A percentile compares a stretch with the other conserved stretches of the same genome.
These are phyloP conservation scores for Drosophila subobscura DNA, from an alignment of 1,140 invertebrate genomes.

Conservation along the genomic window DNA sequence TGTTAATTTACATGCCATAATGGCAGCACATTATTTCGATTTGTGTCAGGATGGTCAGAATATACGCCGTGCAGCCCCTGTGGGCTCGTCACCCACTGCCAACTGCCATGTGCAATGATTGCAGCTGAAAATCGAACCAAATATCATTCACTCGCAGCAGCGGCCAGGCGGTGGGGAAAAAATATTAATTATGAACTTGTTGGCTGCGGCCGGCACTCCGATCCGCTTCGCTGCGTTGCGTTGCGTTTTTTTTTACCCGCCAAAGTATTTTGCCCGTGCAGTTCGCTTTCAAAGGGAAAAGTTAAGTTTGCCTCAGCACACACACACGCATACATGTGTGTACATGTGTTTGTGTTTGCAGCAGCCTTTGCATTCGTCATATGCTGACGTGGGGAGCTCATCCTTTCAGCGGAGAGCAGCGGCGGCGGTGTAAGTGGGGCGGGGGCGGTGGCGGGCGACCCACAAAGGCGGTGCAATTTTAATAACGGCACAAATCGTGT, in stretches of 20 bases:
- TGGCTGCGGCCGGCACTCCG: background rate
- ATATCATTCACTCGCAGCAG: too few species aligned
- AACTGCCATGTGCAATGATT: too few species aligned
- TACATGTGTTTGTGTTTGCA: background rate
- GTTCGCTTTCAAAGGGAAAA: conserved; percentile 29
- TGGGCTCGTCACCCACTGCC: too few species aligned
- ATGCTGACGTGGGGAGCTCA: background rate
- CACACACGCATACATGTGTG: conserved; percentile 8
- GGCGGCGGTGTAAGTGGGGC: background rate
- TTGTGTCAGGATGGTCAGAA: too few species aligned
- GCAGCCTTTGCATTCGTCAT: too few species aligned
- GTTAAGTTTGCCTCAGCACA: conserved; percentile 35
- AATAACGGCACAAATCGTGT: conserved; percentile 70
- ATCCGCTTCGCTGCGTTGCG: background rate
- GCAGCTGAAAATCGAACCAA: too few species aligned
- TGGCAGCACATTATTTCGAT: too few species aligned
- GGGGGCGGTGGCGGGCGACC: too few species aligned
- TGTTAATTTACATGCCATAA: too few species aligned
- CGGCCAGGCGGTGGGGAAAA: too few species aligned
- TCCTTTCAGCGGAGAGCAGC: background rate
- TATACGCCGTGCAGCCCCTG: too few species aligned
- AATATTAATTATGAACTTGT: too few species aligned
- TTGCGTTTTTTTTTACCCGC: background rate
- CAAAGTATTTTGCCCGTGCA: conserved; percentile 15
- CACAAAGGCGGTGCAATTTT: conserved; percentile 54